phyloP scores from a whole-genome alignment of 2,888 invertebrate species.

The Rotaria sp. region DNA sequence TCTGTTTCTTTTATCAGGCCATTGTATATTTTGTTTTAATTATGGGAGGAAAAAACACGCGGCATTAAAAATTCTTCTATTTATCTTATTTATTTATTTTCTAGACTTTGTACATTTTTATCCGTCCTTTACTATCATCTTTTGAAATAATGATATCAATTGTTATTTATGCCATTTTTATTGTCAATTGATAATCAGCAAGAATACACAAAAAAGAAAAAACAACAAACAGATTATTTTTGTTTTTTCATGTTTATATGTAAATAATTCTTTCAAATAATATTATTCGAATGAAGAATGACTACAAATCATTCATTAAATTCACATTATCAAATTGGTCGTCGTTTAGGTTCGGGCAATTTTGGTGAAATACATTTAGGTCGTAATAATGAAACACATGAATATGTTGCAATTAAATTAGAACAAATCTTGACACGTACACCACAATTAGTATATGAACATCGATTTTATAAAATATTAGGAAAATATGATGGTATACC shows the following conservation, averaged over 20 bases:
- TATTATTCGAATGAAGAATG: slow-evolving; percentile 13
- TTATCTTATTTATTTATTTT: background rate
- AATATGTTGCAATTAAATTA: slow-evolving; percentile 42
- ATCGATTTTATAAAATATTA: slow-evolving; percentile 56
- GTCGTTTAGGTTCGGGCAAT: background rate
- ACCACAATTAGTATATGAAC: slow-evolving; percentile 34
- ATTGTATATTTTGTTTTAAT: slow-evolving; percentile 12
- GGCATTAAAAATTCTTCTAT: background rate
- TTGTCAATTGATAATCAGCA: background rate
- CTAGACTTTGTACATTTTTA: background rate
- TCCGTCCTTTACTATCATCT: too few species aligned
- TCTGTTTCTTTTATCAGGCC: slow-evolving; percentile 4
- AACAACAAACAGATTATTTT: too few species aligned
- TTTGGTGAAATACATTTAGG: slow-evolving; percentile 33
- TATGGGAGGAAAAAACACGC: background rate
- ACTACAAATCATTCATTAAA: background rate
- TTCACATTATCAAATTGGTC: slow-evolving; percentile 24
- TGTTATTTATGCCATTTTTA: background rate
- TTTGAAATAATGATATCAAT: background rate
- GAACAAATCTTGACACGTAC: slow-evolving; percentile 32
- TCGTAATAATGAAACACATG: slow-evolving; percentile 41
- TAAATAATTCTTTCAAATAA: background rate
- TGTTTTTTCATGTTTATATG: too few species aligned
- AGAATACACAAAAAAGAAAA: background rate
- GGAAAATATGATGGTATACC: slow-evolving; percentile 49